A percentile compares a stretch with the other conserved stretches of the same genome.
Conservation (phyloP, 2,888 invertebrate genomes). For the Trileptium ribeirensis region DNA sequence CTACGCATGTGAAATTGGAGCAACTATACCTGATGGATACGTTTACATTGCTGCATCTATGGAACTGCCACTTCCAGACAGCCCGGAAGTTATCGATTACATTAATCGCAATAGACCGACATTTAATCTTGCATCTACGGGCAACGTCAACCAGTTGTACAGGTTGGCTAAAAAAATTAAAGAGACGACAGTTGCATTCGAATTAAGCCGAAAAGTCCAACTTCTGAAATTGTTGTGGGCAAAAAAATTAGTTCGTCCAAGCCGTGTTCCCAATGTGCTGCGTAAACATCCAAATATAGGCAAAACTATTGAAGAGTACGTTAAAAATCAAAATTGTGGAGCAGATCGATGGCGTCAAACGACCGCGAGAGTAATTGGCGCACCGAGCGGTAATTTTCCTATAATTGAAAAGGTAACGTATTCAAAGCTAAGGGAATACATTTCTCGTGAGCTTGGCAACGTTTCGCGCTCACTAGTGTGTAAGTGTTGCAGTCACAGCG, state of each 20-base stretch:
- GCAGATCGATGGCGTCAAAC: neutral
- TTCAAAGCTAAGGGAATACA: too few species aligned
- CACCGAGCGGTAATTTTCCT: neutral
- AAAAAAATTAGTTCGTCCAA: neutral
- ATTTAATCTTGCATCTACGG: neutral
- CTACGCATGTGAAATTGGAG: neutral
- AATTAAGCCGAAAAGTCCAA: neutral
- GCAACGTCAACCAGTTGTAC: neutral
- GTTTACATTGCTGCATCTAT: neutral
- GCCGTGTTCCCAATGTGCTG: neutral
- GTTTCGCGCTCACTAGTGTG: too few species aligned
- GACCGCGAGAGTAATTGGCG: neutral
- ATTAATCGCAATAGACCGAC: neutral
- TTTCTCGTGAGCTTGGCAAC: too few species aligned
- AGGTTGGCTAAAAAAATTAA: neutral
- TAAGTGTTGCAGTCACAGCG: too few species aligned
- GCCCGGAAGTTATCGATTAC: neutral
- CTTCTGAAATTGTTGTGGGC: neutral
- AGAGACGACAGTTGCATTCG: neutral
- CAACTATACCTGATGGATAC: neutral
- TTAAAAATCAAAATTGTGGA: neutral
- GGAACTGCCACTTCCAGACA: neutral
- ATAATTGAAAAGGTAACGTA: neutral
- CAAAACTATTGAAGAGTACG: neutral
- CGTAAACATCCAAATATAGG: neutral